Evolutionary conservation across 2,113 vertebrate species (phyloP), one percentile per base, ranked within the genome.

Genomic region (Eulemur macaco): DNA sequence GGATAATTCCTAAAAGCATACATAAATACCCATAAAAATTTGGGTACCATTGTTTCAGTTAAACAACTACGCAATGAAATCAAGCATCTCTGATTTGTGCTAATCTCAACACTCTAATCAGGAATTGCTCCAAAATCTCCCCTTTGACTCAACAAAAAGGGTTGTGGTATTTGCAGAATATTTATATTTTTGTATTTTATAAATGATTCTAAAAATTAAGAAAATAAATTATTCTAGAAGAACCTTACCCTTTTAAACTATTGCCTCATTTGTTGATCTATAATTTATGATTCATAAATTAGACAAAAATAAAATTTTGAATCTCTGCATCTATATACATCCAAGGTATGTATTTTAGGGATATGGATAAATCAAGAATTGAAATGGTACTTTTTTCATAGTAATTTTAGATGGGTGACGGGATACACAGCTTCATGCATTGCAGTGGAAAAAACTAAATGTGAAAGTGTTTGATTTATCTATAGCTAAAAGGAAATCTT

Each of bases 121-220:
- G 27, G 5, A 96, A 63, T 37, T 84, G 13, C 5, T 93, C 64
- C 77, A 64, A 18, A n/a, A 10, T 58, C 52, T 77, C 27, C 84
- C 27, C 27, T 86, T 83, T 66, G 56, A 80, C n/a, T 84, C n/a
- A 93, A 8, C 6, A 60, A 69, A 25, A 4, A 29, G 63, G 1
- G 17, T 21, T 5, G 29, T 66, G 6, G 39, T 27, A 82, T 89
- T 42, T 95, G 37, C 66, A 86, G 27, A 56, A 17, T 76, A 84
- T 76, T 82, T 56, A 10, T 34, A 47, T 31, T 76, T 94, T 73
- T n/a, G 18, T 39, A 37, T 58, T 93, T 85, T 74, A 92, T 17
- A 96, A 88, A 64, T 63, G 21, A 83, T 27, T 89, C 42, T 82
- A 92, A 91, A 92, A 69, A 52, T 56, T 63, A 92, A 96, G n/a